These are phyloP conservation scores for Homalodisca vitripennis DNA, from an alignment of 1,140 invertebrate genomes.

Conservation along the genomic window DNA sequence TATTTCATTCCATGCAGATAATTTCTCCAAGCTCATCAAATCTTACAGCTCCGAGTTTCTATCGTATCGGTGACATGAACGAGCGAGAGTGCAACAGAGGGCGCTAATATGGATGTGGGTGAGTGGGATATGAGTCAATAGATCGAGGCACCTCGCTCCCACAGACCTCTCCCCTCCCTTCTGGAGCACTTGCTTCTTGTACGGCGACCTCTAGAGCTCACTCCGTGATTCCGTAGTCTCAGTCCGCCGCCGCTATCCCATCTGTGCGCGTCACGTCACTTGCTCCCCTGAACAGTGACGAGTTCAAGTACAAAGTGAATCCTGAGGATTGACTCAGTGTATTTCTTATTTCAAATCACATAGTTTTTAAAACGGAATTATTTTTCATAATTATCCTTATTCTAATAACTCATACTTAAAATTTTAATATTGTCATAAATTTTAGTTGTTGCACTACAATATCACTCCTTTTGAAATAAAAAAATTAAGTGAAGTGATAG, in stretches of 20 bases:
- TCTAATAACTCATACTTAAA: not conserved
- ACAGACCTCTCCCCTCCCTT: not conserved
- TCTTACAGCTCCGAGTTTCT: too few species aligned
- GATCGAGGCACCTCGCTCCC: not conserved
- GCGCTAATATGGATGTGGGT: constrained; percentile 5
- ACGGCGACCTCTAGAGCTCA: not conserved
- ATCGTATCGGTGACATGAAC: too few species aligned
- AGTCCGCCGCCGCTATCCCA: not conserved
- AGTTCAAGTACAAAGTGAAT: not conserved
- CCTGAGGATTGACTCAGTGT: not conserved
- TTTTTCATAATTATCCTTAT: not conserved
- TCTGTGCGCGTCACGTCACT: not conserved
- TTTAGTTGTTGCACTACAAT: not conserved
- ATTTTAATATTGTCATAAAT: not conserved
- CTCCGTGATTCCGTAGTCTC: not conserved
- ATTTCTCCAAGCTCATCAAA: too few species aligned
- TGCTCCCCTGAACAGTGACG: not conserved
- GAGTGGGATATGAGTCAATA: constrained; percentile 13
- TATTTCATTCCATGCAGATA: too few species aligned
- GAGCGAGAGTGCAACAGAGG: not conserved
- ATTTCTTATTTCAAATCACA: not conserved
- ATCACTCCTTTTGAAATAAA: not conserved
- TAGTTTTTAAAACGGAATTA: not conserved
- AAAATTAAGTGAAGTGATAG: not conserved
- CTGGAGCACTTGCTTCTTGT: not conserved